Conservation (phyloP, 2,797 vertebrate species). For the Tauraco hartlaubi region DNA sequence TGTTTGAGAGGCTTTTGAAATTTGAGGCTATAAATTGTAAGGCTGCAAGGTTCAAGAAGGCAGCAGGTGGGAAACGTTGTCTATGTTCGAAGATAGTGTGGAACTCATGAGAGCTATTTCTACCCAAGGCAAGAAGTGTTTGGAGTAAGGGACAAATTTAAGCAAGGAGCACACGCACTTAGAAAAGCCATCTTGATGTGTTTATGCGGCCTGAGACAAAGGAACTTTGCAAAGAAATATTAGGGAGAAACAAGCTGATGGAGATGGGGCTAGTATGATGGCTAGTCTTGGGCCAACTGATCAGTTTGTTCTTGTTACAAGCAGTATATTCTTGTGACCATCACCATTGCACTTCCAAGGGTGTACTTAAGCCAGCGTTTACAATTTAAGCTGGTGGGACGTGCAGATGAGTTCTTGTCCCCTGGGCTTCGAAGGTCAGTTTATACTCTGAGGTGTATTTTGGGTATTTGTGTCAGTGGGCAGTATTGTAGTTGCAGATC, state of each 20-base stretch:
- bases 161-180: background rate
- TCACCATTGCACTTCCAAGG: background rate
- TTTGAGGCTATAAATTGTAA: background rate
- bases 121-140: background rate
- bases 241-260: background rate
- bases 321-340: no score
- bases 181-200: background rate
- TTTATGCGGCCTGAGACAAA: background rate
- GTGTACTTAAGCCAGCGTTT: background rate
- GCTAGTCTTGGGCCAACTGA: background rate
- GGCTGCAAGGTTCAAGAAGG: background rate
- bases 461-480: slow-evolving; percentile 37
- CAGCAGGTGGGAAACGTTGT: background rate
- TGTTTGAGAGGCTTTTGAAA: background rate
- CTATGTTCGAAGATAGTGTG: background rate
- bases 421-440: background rate
- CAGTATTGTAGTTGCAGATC: background rate
- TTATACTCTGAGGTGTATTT: background rate
- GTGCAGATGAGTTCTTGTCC: background rate
- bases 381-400: fast-evolving
- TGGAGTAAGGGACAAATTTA: background rate
- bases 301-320: background rate
- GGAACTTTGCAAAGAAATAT: background rate
- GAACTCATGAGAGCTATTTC: background rate
- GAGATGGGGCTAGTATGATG: background rate